A percentile compares a stretch with the other conserved stretches of the same genome.
Conservation (phyloP, 2,797 vertebrate genomes). For the Parotocinclus haroldoi region DNA sequence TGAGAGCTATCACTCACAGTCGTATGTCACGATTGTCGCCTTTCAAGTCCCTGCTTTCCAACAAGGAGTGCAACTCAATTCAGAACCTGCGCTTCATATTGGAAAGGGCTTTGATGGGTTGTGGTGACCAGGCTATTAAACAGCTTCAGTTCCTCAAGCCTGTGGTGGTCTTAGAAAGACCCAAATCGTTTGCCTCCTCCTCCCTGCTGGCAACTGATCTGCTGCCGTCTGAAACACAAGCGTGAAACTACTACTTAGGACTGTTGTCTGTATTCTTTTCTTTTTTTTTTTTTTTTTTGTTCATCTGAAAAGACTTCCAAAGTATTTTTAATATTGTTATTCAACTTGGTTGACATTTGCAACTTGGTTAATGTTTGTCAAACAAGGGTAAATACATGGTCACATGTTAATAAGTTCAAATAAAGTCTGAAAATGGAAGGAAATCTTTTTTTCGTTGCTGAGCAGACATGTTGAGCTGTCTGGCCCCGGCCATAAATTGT, state of each 20-base stretch:
- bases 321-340: conserved; percentile 45
- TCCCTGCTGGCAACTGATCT: conserved; percentile 72
- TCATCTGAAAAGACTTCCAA: conserved; percentile 46
- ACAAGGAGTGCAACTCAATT: conserved; percentile 75
- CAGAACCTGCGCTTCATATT: conserved; percentile 91
- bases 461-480: too few species aligned
- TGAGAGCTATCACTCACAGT: conserved; percentile 69
- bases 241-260: conserved; percentile 76
- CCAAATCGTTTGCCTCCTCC: conserved; percentile 79
- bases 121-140: conserved; percentile 96
- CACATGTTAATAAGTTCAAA: conserved; percentile 46
- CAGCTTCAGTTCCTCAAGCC: conserved; percentile 98
- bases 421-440: conserved; percentile 17
- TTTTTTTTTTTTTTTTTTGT: too few species aligned
- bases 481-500: too few species aligned
- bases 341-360: too few species aligned
- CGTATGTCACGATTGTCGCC: conserved; percentile 68
- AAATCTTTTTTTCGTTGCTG: too few species aligned
- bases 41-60: conserved; percentile 77
- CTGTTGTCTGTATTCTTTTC: conserved; percentile 43
- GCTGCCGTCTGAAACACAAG: conserved; percentile 84
- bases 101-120: conserved; percentile 92
- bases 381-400: conserved; percentile 52
- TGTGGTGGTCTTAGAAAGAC: conserved; percentile 95
- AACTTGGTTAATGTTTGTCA: conserved; percentile 58